Conservation (phyloP, 2,113 vertebrate species). For the Notothenia coriiceps region DNA sequence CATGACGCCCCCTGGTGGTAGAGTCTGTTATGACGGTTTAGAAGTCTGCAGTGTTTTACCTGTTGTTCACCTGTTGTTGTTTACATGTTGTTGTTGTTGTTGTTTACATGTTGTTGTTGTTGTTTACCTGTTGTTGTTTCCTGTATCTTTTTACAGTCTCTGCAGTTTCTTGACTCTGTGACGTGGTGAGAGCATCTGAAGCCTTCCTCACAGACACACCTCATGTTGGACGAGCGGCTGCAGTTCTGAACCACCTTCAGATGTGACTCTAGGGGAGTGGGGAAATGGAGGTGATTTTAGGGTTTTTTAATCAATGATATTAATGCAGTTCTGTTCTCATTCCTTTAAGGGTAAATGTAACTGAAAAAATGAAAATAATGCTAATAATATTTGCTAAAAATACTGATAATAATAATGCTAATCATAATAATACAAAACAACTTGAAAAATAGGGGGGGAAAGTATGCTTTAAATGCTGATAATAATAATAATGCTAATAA, state of each 20-base stretch:
- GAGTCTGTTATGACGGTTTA: neutral
- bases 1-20: slow-evolving; percentile 7
- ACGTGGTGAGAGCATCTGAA: neutral
- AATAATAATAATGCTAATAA: too few relatives aligned
- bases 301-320: too few relatives aligned
- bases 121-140: slow-evolving; percentile 44
- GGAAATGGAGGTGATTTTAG: neutral
- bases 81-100: slow-evolving; percentile 42
- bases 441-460: too few relatives aligned
- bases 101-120: slow-evolving; percentile 48
- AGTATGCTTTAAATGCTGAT: too few relatives aligned
- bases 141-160: slow-evolving; percentile 19
- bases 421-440: too few relatives aligned
- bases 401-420: too few relatives aligned
- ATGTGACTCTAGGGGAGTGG: slow-evolving; percentile 51
- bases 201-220: slow-evolving; percentile 61
- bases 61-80: neutral
- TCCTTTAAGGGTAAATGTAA: too few relatives aligned
- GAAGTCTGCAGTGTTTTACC: too few relatives aligned
- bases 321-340: too few relatives aligned
- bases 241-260: slow-evolving; percentile 58
- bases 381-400: too few relatives aligned
- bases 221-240: slow-evolving; percentile 41
- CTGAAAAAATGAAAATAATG: too few relatives aligned
- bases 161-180: neutral